Evolutionary conservation across 2,113 vertebrate genomes (phyloP).

Genomic region (Semicossyphus pulcher): DNA sequence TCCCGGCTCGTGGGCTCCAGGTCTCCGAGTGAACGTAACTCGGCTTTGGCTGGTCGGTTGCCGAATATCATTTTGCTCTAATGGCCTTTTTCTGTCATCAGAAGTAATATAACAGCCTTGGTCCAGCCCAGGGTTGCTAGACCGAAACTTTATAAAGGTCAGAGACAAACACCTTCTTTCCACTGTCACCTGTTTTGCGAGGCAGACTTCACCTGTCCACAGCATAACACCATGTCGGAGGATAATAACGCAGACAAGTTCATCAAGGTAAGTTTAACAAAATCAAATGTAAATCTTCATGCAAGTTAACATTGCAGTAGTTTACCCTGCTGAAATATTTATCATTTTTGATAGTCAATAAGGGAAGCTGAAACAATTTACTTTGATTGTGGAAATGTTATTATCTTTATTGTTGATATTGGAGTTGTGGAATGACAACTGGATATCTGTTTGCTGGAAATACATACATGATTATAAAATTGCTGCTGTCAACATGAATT

Average conservation of each 20-base stretch:
- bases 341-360: not conserved
- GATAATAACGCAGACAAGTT: conserved; percentile 87
- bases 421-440: too few species aligned
- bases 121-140: conserved; percentile 19
- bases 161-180: conserved; percentile 58
- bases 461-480: too few species aligned
- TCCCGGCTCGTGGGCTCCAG: conserved; percentile 49
- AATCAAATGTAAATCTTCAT: not conserved
- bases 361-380: too few species aligned
- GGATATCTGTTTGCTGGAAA: too few species aligned
- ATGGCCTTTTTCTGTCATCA: conserved; percentile 63
- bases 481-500: too few species aligned
- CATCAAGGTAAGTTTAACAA: conserved; percentile 85
- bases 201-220: conserved; percentile 34
- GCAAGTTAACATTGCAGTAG: not conserved
- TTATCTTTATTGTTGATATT: too few species aligned
- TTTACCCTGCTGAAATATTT: not conserved
- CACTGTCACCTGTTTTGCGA: conserved; percentile 41
- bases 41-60: conserved; percentile 46
- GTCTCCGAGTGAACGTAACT: conserved; percentile 24
- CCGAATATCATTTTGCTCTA: conserved; percentile 32
- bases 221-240: conserved; percentile 84
- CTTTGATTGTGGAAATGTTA: too few species aligned
- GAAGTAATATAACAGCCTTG: conserved; percentile 46
- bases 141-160: conserved; percentile 50